Evolutionary conservation across 2,113 vertebrate genomes (phyloP).

Genomic region (Pantherophis guttatus): DNA sequence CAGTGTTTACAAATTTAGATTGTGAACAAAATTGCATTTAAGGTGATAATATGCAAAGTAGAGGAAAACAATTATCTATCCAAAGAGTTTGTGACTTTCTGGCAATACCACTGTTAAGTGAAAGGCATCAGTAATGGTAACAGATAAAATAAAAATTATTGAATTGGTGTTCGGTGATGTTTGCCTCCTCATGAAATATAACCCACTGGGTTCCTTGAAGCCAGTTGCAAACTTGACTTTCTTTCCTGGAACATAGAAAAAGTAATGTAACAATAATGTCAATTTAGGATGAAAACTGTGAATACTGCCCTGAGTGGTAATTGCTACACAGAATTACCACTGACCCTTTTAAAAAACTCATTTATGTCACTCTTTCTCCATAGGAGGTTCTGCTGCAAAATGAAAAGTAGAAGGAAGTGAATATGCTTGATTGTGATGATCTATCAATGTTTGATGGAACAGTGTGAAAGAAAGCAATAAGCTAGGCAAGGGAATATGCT

Average conservation of each 20-base stretch:
- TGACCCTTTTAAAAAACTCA: too few relatives aligned
- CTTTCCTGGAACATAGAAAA: background rate
- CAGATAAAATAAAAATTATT: background rate
- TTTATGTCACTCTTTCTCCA: background rate
- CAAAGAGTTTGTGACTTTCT: constrained; percentile 9
- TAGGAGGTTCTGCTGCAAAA: background rate
- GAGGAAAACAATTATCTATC: constrained; percentile 27
- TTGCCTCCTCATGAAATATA: background rate
- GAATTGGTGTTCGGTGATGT: background rate
- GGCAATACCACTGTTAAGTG: background rate
- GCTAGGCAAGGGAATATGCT: background rate
- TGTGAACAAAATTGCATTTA: constrained; percentile 45
- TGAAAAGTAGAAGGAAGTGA: background rate
- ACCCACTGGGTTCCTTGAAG: background rate
- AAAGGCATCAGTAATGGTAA: background rate
- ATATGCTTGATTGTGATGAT: background rate
- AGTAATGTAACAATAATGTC: background rate
- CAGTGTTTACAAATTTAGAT: constrained; percentile 33
- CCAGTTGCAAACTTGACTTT: background rate
- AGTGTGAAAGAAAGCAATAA: background rate
- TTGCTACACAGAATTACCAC: too few relatives aligned
- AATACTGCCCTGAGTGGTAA: too few relatives aligned
- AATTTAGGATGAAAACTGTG: too few relatives aligned
- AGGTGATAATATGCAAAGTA: constrained; percentile 30
- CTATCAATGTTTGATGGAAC: background rate